These are phyloP conservation scores for Andrena minutula DNA, from an alignment of 2,888 invertebrate species.

Conservation along the genomic window DNA sequence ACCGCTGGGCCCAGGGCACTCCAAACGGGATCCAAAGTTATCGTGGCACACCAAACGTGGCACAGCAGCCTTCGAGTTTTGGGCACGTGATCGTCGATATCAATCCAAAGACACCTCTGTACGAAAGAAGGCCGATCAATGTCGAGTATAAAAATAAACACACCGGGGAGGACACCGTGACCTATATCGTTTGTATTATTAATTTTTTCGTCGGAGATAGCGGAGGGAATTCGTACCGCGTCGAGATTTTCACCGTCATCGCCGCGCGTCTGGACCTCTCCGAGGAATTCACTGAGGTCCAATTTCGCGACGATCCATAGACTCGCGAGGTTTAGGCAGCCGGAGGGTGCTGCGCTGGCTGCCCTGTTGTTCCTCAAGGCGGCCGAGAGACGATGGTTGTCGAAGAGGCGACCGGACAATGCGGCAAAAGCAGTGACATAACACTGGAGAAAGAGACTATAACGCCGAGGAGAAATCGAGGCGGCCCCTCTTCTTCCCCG, in stretches of 20 bases:
- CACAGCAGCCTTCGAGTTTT: not conserved
- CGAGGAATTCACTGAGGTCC: slow-evolving; percentile 10
- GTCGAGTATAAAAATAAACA: slow-evolving; percentile 11
- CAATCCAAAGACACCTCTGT: not conserved
- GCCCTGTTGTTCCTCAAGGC: slow-evolving; percentile 6
- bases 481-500: slow-evolving; percentile 64
- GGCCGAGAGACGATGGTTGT: slow-evolving; percentile 28
- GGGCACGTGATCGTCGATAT: slow-evolving; percentile 1
- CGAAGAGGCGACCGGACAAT: slow-evolving; percentile 55
- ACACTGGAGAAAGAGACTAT: slow-evolving; percentile 67
- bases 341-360: not conserved
- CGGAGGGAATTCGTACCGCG: slow-evolving; percentile 75
- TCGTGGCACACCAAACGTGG: not conserved
- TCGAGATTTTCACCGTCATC: slow-evolving; percentile 82
- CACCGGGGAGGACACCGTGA: slow-evolving; percentile 1
- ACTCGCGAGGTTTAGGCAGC: not conserved
- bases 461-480: slow-evolving; percentile 56
- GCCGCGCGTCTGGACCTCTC: slow-evolving; percentile 44
- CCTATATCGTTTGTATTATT: slow-evolving; percentile 19
- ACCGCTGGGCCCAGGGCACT: not conserved
- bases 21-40: not conserved
- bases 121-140: not conserved
- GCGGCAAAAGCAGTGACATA: slow-evolving; percentile 79
- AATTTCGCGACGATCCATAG: slow-evolving; percentile 30
- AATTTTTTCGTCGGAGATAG: too few relatives aligned